Evolutionary conservation across 2,113 vertebrate genomes (phyloP).

Genomic region (Sebastes schlegelii): DNA sequence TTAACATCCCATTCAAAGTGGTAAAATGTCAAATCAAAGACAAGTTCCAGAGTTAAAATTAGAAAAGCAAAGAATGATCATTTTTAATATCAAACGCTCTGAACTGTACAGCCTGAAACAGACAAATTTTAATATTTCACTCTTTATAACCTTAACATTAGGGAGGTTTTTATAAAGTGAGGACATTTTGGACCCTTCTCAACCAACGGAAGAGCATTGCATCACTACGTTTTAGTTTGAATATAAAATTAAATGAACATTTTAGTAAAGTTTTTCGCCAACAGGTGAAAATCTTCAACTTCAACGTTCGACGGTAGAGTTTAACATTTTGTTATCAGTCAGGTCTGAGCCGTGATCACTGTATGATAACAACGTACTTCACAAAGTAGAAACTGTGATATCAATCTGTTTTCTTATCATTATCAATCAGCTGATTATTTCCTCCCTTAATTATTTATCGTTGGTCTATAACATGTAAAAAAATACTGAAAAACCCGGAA

Average conservation of each 20-base stretch:
- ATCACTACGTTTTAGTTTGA: background rate
- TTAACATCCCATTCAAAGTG: background rate
- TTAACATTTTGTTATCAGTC: background rate
- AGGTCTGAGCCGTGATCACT: too few relatives aligned
- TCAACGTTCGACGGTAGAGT: background rate
- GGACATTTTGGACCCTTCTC: background rate
- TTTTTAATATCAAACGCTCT: background rate
- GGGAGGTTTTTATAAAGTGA: background rate
- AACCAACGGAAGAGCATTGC: background rate
- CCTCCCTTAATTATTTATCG: too few relatives aligned
- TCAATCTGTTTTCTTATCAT: too few relatives aligned
- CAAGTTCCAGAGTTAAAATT: background rate
- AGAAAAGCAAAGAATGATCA: background rate
- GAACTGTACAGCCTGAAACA: background rate
- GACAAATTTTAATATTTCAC: background rate
- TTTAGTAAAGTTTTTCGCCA: background rate
- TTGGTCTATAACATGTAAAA: background rate
- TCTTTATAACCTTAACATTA: background rate
- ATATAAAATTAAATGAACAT: background rate
- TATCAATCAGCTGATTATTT: too few relatives aligned
- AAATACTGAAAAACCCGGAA: too few relatives aligned
- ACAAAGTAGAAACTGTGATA: background rate
- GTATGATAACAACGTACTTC: too few relatives aligned
- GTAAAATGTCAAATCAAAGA: background rate
- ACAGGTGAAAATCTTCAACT: background rate